These are phyloP conservation scores for Fragum sueziense DNA, from an alignment of 2,888 invertebrate genomes.

Conservation along the genomic window DNA sequence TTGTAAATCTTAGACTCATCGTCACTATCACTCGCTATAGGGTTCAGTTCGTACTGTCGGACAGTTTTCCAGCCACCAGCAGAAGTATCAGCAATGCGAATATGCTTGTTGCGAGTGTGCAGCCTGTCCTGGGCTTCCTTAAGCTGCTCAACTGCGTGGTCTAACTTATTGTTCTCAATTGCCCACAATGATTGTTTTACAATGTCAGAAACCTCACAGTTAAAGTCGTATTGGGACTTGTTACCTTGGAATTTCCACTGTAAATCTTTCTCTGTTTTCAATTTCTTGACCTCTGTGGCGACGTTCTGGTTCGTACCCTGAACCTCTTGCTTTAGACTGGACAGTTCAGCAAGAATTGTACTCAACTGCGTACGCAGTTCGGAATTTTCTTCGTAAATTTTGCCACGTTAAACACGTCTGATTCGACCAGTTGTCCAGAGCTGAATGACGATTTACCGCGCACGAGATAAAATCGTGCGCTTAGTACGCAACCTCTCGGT, in stretches of 20 bases:
- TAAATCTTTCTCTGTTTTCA: not conserved
- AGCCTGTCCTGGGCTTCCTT: not conserved
- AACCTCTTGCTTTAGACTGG: slow-evolving; percentile 9
- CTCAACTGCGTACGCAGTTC: not conserved
- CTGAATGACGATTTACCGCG: slow-evolving; percentile 17
- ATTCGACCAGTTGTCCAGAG: slow-evolving; percentile 8
- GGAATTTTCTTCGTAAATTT: not conserved
- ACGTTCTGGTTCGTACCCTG: slow-evolving; percentile 15
- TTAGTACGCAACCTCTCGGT: not conserved
- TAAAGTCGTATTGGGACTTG: slow-evolving; percentile 11
- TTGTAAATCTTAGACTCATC: no score
- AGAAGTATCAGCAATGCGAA: slow-evolving; percentile 3
- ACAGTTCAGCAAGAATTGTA: not conserved
- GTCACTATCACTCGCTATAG: not conserved
- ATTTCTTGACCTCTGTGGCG: not conserved
- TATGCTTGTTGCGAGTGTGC: not conserved
- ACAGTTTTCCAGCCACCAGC: no score
- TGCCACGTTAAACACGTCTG: not conserved
- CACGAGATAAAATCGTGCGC: slow-evolving; percentile 5
- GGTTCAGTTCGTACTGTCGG: no score
- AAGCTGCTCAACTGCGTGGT: not conserved
- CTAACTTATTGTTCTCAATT: not conserved
- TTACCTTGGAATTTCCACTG: slow-evolving; percentile 17
- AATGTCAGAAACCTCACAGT: slow-evolving; percentile 8
- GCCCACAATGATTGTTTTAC: slow-evolving; percentile 13